Evolutionary conservation across 2,797 vertebrate species (phyloP), one percentile per base, ranked within the genome.

Genomic region (Prionace glauca): DNA sequence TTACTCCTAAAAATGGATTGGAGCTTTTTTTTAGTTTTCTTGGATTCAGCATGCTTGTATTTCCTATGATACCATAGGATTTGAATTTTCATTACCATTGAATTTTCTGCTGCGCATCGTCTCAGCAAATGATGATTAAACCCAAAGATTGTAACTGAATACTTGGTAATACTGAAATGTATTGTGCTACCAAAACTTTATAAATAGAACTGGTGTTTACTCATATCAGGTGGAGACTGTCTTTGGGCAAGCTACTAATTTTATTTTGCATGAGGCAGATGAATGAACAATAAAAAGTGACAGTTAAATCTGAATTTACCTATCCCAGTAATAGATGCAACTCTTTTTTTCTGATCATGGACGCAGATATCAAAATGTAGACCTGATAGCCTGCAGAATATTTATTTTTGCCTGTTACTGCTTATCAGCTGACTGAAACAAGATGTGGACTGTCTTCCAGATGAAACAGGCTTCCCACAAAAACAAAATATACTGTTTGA

Each of bases 241-340:
- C 11, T 92, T 92, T 92, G 62, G 90, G n/a, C 32, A 8, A 92
- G 62, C 88, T 20, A 67, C 14, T 36, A 18, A 32, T 22, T 91
- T 65, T 91, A 91, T 65, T 56, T 91, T 91, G 60, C n/a, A 67
- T 24, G 22, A 36, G 62, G 7, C 26, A 36, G 62, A 88, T 14
- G 88, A 92, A 36, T 92, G 62, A 92, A n/a, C 18, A 92, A 92
- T 92, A 92, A 91, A 91, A 20, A 90, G 62, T 92, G 90, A 92
- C 90, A 67, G 32, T 91, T 60, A 91, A 92, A 67, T 67, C 36
- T 36, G 67, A n/a, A 67, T 65, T 65, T 92, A 36, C 90, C 8
- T 92, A 65, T 67, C 62, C 67, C 20, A 36, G n/a, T 41, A 67
- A 62, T 92, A 20, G 65, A 67, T 92, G n/a, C n/a, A 22, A 92